Base-by-base conservation (phyloP, 2,888 invertebrate species). In the Athalia rosae region DNA sequence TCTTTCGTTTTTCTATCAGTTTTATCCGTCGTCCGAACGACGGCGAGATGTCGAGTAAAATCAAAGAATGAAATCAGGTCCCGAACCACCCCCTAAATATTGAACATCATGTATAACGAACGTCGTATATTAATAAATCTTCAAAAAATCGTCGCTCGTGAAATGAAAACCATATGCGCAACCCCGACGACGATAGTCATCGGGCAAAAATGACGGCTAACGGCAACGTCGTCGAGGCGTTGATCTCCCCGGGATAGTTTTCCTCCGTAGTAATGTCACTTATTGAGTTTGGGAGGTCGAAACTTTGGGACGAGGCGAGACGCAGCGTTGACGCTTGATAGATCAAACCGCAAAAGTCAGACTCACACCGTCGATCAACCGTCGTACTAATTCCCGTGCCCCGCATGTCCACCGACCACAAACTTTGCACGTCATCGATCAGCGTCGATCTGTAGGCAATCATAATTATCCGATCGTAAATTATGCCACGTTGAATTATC, bases 381-480 rank as follows among this genome's bases (percentile, higher is more conserved):
- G 28, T 28, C 2, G 28, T 2, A 28, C 28, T 2, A 28, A 28
- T 28, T 28, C 28, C 28, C 28, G 28, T 28, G 61, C 13, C 61
- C 28, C 77, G 80, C 7, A 81, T 76, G n/a, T 66, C 76, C 41
- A 71, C 66, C 62, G 76, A 77, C 80, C 80, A 80, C 28, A 74
- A 15, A 62, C 62, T 76, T 62, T 79, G 62, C 13, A 64, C 76
- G 6, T 43, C 67, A 4, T 79, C 63, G 59, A 76, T 41, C 13
- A 76, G 15, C 62, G 69, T 56, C 6, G 79, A 79, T 63, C 79
- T 79, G 64, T 78, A 45, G 47, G 62, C 59, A 41, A 47, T 62
- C 53, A 56, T 13, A 73, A n/a, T 41, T 53, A 3, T 8, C 67
- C 4, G 6, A 28, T 28, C 28, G 28, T 28, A 28, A 67, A 67